Evolutionary conservation across 2,888 invertebrate species (phyloP).

Genomic region (Pollenia angustigena): DNA sequence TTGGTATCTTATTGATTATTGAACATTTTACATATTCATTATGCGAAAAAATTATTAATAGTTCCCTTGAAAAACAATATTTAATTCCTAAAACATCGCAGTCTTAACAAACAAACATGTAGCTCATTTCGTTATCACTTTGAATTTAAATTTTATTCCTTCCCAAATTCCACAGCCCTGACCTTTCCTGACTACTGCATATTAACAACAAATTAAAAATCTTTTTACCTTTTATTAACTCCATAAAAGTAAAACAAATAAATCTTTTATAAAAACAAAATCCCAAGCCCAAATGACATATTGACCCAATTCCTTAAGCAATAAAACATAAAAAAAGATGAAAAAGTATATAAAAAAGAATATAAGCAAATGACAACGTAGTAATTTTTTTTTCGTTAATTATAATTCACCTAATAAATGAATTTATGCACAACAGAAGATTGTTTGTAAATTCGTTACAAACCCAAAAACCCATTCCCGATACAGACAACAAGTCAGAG

Average conservation of each 20-base stretch:
- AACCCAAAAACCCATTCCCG: not conserved
- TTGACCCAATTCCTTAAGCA: slow-evolving; percentile 68
- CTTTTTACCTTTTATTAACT: not conserved
- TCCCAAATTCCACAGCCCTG: slow-evolving; percentile 1
- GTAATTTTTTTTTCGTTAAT: slow-evolving; percentile 1
- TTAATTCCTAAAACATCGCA: no score
- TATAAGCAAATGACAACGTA: slow-evolving; percentile 44
- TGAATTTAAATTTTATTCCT: not conserved
- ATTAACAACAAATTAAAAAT: slow-evolving; percentile 25
- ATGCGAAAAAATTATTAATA: no score
- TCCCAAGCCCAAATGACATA: slow-evolving; percentile 48
- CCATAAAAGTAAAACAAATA: slow-evolving; percentile 1
- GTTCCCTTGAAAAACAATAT: no score
- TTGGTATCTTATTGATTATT: no score
- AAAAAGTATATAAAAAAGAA: slow-evolving; percentile 21
- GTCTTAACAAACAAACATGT: not conserved
- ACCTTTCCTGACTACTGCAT: not conserved
- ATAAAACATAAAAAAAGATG: slow-evolving; percentile 29
- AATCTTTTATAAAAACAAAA: slow-evolving; percentile 17
- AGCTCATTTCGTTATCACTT: not conserved
- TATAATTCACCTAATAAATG: slow-evolving; percentile 58
- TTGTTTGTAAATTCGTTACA: slow-evolving; percentile 56
- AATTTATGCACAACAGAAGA: slow-evolving; percentile 27
- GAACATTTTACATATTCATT: no score
- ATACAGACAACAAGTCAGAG: not conserved